A percentile compares a stretch with the other conserved stretches of the same genome.
phyloP scores from a whole-genome alignment of 2,113 vertebrate species.

The Hystrix brachyura region DNA sequence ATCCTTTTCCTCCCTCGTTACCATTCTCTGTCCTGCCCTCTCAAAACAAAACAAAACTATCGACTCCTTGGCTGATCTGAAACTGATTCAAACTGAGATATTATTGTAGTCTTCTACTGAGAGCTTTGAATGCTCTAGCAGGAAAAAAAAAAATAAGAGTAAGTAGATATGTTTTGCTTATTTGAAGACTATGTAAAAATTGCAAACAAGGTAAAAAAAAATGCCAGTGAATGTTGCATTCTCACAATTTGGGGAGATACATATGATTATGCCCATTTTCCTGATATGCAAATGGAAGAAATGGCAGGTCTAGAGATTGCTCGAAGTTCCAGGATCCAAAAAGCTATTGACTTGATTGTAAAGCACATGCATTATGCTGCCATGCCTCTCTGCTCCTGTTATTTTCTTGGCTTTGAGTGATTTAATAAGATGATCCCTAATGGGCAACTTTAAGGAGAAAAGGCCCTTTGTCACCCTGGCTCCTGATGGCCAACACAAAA shows the following conservation, averaged over 20 bases:
- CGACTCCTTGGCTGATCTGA: neutral
- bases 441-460: neutral
- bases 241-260: neutral
- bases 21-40: neutral
- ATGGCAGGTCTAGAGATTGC: neutral
- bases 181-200: neutral
- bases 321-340: neutral
- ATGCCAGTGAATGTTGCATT: neutral
- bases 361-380: neutral
- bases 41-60: neutral
- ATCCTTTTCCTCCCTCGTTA: neutral
- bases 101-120: neutral
- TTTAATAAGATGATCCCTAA: neutral
- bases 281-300: neutral
- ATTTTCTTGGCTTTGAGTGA: neutral
- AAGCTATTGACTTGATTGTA: neutral
- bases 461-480: neutral
- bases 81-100: neutral
- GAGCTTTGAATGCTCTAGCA: neutral
- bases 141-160: neutral
- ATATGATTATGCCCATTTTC: neutral
- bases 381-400: neutral
- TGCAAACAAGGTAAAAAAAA: conserved; percentile 9
- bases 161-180: neutral
- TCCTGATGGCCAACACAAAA: neutral